These are phyloP conservation scores for Caradrina clavipalpis DNA, from an alignment of 2,888 invertebrate genomes.

Conservation along the genomic window DNA sequence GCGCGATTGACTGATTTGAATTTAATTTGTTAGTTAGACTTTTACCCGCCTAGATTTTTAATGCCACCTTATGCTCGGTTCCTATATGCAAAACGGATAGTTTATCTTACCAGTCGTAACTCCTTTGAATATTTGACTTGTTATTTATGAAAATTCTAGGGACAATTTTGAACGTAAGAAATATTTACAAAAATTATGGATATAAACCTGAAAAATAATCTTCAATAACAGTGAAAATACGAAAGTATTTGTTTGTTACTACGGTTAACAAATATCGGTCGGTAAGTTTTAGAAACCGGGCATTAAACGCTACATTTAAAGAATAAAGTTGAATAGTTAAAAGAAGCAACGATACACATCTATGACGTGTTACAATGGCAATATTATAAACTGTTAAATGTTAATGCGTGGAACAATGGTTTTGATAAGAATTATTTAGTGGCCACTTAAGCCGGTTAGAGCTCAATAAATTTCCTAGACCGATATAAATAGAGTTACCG, in stretches of 20 bases:
- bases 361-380: slow-evolving; percentile 50
- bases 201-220: too few species aligned
- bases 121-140: too few species aligned
- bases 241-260: too few species aligned
- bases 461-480: slow-evolving; percentile 55
- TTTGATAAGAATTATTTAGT: slow-evolving; percentile 61
- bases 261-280: too few species aligned
- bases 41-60: slow-evolving; percentile 24
- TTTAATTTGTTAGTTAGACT: slow-evolving; percentile 64
- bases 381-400: slow-evolving; percentile 57
- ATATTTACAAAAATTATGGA: too few species aligned
- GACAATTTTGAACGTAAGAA: too few species aligned
- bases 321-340: slow-evolving; percentile 29
- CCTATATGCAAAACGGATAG: too few species aligned
- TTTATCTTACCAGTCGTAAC: too few species aligned
- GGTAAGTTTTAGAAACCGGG: too few species aligned
- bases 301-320: slow-evolving; percentile 14
- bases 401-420: slow-evolving; percentile 60
- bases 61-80: too few species aligned
- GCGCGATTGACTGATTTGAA: slow-evolving; percentile 72
- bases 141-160: too few species aligned
- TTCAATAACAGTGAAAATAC: too few species aligned
- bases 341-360: slow-evolving; percentile 53
- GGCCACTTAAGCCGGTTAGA: slow-evolving; percentile 52
- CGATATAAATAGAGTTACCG: slow-evolving; percentile 55